phyloP scores from a whole-genome alignment of 2,113 vertebrate genomes.

The Blennius ocellaris region DNA sequence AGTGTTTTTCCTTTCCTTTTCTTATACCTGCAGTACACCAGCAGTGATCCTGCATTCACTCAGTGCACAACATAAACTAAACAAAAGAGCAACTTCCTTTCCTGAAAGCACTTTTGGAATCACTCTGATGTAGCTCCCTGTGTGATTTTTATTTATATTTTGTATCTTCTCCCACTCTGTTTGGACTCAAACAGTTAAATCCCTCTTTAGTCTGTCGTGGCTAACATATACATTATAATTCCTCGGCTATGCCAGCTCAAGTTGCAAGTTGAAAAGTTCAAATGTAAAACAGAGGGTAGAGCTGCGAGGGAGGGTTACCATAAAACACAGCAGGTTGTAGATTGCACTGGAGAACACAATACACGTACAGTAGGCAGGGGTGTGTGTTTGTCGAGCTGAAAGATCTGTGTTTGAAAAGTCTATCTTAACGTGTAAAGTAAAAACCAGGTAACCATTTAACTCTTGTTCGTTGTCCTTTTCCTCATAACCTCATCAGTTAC shows the following conservation, averaged over 20 bases:
- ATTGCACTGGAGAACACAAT: conserved; percentile 62
- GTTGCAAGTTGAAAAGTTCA: conserved; percentile 78
- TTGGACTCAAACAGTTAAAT: conserved; percentile 10
- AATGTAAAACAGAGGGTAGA: conserved; percentile 65
- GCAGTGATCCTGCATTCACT: not conserved
- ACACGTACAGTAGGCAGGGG: conserved; percentile 23
- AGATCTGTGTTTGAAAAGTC: conserved; percentile 49
- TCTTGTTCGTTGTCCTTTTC: conserved; percentile 38
- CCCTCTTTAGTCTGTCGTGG: conserved; percentile 8
- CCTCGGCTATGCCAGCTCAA: conserved; percentile 34
- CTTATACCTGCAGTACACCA: no score
- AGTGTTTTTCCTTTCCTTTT: no score
- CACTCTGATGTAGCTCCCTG: conserved; percentile 8
- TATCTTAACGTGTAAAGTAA: conserved; percentile 40
- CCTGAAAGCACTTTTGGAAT: conserved; percentile 20
- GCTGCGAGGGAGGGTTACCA: conserved; percentile 46
- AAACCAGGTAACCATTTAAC: conserved; percentile 35
- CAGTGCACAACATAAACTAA: not conserved
- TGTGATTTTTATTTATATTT: not conserved
- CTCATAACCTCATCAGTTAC: conserved; percentile 59
- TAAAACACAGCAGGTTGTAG: conserved; percentile 53
- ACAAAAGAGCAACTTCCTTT: not conserved
- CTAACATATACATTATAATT: conserved; percentile 52
- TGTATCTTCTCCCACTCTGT: conserved; percentile 20
- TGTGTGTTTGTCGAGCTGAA: conserved; percentile 57